Conservation (phyloP, 2,113 vertebrate species). For the Gnathonemus longibarbis region DNA sequence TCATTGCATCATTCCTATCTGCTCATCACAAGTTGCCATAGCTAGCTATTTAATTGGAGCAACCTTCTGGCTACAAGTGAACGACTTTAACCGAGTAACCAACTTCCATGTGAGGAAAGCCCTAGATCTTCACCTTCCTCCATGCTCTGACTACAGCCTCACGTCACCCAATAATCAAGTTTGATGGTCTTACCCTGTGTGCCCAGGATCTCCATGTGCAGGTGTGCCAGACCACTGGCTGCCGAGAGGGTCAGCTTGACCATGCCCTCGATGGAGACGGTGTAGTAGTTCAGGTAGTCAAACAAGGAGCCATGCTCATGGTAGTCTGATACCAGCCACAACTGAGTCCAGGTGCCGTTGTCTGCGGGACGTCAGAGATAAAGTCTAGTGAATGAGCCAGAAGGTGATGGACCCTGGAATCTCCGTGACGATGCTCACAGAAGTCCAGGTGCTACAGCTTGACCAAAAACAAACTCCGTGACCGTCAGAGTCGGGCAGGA, state of each 20-base stretch:
- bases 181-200: conserved; percentile 77
- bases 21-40: not conserved
- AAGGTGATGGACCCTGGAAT: not conserved
- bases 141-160: too few species aligned
- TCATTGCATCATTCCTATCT: not conserved
- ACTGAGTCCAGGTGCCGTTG: conserved; percentile 93
- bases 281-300: conserved; percentile 89
- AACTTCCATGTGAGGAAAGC: not conserved
- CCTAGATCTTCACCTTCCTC: not conserved
- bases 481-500: not conserved
- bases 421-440: not conserved
- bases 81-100: not conserved
- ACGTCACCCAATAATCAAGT: not conserved
- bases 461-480: not conserved
- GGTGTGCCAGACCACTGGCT: conserved; percentile 85
- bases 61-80: not conserved
- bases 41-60: not conserved
- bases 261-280: conserved; percentile 85
- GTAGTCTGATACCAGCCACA: conserved; percentile 93
- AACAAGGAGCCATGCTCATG: conserved; percentile 92
- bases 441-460: not conserved
- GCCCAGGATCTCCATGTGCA: conserved; percentile 96
- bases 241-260: conserved; percentile 88
- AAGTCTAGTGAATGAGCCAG: not conserved
- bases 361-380: conserved; percentile 53